These are phyloP conservation scores for Sinohyriopsis cumingii DNA, from an alignment of 2,888 invertebrate species.

Conservation along the genomic window DNA sequence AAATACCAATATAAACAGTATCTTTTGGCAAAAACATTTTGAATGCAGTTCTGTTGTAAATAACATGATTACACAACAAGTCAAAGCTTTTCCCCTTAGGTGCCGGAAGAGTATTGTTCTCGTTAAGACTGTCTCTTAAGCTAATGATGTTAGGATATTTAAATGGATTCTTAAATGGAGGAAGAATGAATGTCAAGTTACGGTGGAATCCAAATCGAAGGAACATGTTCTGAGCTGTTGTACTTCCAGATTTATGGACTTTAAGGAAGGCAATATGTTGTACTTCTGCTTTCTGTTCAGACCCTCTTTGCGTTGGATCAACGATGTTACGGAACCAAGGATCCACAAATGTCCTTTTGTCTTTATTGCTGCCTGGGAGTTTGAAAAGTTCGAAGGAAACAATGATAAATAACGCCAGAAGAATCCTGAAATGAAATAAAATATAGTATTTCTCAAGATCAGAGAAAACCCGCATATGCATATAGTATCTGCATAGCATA, in stretches of 20 bases:
- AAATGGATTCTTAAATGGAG: slow-evolving; percentile 27
- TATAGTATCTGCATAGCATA: too few relatives aligned
- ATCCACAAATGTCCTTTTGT: too few relatives aligned
- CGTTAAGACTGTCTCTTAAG: slow-evolving; percentile 18
- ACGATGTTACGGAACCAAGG: neutral
- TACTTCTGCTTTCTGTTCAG: slow-evolving; percentile 3
- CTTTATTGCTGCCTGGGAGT: too few relatives aligned
- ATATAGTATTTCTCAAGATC: too few relatives aligned
- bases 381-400: too few relatives aligned
- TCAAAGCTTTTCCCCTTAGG: slow-evolving; percentile 27
- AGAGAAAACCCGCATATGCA: too few relatives aligned
- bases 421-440: too few relatives aligned
- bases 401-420: too few relatives aligned
- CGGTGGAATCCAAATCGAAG: slow-evolving; percentile 13
- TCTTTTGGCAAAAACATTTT: slow-evolving; percentile 32
- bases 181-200: slow-evolving; percentile 37
- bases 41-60: slow-evolving; percentile 31
- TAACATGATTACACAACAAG: slow-evolving; percentile 42
- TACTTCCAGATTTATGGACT: slow-evolving; percentile 36
- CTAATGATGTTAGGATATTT: slow-evolving; percentile 40
- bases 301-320: neutral
- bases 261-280: slow-evolving; percentile 36
- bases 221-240: slow-evolving; percentile 33
- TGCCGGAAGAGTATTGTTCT: slow-evolving; percentile 25
- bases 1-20: slow-evolving; percentile 37